phyloP scores from a whole-genome alignment of 2,113 vertebrate species.

The Sitta europaea region DNA sequence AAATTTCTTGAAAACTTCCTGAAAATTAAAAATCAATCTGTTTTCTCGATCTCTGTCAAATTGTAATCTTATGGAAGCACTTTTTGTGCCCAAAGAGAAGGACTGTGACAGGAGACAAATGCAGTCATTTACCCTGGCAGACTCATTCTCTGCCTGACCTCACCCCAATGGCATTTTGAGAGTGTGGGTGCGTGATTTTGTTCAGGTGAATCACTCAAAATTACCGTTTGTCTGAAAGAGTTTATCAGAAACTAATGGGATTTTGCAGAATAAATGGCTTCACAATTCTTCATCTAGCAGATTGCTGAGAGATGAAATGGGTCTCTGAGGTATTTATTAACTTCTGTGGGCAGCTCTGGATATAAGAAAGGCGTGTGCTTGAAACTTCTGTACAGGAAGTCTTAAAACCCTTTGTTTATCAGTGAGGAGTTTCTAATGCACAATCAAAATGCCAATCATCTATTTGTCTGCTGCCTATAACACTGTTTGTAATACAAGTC shows the following conservation, averaged over 20 bases:
- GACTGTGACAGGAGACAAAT: constrained; percentile 24
- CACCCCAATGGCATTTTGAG: constrained; percentile 11
- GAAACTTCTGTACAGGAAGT: background rate
- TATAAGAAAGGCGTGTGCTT: background rate
- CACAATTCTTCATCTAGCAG: background rate
- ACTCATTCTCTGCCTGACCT: constrained; percentile 57
- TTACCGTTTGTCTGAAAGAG: constrained; percentile 14
- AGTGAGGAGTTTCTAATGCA: background rate
- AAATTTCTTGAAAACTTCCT: background rate
- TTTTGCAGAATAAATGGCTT: constrained; percentile 37
- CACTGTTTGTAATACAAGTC: background rate
- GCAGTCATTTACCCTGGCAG: constrained; percentile 5
- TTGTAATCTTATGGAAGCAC: background rate
- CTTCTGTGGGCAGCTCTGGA: background rate
- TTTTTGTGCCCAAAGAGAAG: background rate
- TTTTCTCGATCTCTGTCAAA: background rate
- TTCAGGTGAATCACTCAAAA: constrained; percentile 53
- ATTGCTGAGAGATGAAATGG: constrained; percentile 9
- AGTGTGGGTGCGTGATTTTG: background rate
- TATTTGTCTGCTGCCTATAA: background rate
- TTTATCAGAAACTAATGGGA: constrained; percentile 30
- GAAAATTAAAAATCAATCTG: background rate
- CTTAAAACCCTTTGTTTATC: background rate
- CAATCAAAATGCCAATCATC: background rate
- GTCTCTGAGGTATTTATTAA: constrained; percentile 6